Base-by-base conservation (phyloP, 2,797 vertebrate species). In the Geotrypetes seraphini region DNA sequence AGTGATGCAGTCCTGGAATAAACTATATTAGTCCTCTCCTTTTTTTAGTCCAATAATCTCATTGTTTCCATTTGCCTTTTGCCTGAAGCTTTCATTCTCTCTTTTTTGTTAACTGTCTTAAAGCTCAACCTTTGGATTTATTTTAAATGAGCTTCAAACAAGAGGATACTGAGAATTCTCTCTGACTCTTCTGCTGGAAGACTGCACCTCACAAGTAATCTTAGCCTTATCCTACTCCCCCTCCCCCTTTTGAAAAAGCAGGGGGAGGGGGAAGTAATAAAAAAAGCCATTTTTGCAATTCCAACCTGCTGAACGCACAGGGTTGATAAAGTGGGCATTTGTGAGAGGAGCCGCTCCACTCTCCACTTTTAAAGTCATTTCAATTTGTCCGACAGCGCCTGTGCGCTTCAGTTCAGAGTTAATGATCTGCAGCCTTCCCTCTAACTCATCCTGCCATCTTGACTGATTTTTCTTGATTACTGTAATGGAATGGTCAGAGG, bases 401-500 rank as follows among this genome's bases (percentile, higher is more conserved):
- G 69, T 47, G 31, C 44, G 66, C 46, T 33, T 50, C 53, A 66
- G 77, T 80, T 73, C 69, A 46, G 66, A 85, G 84, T 85, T 87
- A 87, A 88, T 86, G 86, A 83, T 81, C 67, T 77, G 49, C 66
- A 62, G 68, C 75, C 69, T 62, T 15, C 41, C 58, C 79, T 79
- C 75, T 77, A 81, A 85, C 73, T 88, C 86, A 84, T 86, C 69
- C 80, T 86, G 86, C 79, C 84, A 81, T 60, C 40, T 21, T 58
- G 45, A 50, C 78, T 62, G 81, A 86, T 85, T 78, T 70, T 69
- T 65, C 47, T 66, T 81, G 86, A 88, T 88, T 87, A 81, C 83
- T 79, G 73, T 84, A 88, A 89, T 85, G 80, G 86, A 88, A 85
- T 53, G 74, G 73, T 82, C 79, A 75, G 62, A 64, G 73, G 71